These are phyloP conservation scores for Pangasius djambal DNA, from an alignment of 2,797 vertebrate species.

Conservation along the genomic window DNA sequence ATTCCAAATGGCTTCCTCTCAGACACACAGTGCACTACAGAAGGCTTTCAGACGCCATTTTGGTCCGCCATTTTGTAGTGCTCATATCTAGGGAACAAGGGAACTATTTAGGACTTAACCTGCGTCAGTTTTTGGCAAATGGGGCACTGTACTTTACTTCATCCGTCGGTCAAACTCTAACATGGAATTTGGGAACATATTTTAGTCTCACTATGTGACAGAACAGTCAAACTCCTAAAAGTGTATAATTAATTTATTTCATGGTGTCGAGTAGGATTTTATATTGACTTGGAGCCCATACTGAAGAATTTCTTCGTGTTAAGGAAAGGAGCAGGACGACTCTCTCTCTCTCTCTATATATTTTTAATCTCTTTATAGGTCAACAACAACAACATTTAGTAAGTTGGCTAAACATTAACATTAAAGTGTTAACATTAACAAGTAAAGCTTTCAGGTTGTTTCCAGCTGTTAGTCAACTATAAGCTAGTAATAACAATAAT, in stretches of 20 bases:
- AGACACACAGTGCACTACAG: background rate
- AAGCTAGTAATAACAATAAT: background rate
- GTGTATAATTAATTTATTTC: background rate
- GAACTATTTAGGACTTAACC: background rate
- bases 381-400: constrained; percentile 29
- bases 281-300: background rate
- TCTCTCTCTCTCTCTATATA: no score
- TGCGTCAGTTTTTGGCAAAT: background rate
- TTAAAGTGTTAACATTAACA: background rate
- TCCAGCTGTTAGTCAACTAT: background rate
- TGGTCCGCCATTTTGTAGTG: constrained; percentile 6
- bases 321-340: background rate
- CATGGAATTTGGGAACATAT: background rate
- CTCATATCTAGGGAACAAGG: background rate
- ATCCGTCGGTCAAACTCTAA: background rate
- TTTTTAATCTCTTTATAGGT: background rate
- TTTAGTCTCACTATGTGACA: background rate
- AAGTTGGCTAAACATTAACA: background rate
- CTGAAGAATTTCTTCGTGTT: background rate
- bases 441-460: no score
- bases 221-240: background rate
- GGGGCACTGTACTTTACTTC: background rate
- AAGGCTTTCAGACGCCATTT: background rate
- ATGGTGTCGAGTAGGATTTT: background rate
- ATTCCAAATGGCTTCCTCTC: background rate